A percentile compares a stretch with the other conserved stretches of the same genome.
phyloP scores from a whole-genome alignment of 2,113 vertebrate genomes.

The Semnornis frantzii region DNA sequence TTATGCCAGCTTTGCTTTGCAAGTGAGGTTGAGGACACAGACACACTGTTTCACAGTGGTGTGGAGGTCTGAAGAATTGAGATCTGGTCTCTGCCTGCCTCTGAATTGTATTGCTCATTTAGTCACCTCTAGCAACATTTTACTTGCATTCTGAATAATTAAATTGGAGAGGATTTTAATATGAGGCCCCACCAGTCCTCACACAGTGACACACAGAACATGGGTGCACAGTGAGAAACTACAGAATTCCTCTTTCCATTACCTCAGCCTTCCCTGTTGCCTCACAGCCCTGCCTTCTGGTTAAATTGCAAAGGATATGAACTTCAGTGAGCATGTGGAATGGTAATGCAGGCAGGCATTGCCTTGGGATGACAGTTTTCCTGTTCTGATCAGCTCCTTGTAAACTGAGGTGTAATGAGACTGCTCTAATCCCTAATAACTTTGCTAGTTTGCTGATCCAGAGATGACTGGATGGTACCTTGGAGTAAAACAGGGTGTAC shows the following conservation, averaged over 20 bases:
- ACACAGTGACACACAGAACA: neutral
- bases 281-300: neutral
- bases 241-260: conserved; percentile 30
- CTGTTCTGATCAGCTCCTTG: neutral
- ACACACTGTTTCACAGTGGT: rapidly evolving
- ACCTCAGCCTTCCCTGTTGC: conserved; percentile 10
- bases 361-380: conserved; percentile 13
- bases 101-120: neutral
- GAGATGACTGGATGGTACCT: neutral
- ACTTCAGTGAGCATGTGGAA: neutral
- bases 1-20: neutral
- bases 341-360: neutral
- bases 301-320: conserved; percentile 4
- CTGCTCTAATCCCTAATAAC: neutral
- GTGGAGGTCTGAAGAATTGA: neutral
- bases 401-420: neutral
- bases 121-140: neutral
- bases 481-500: neutral
- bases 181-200: neutral
- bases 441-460: neutral
- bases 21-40: neutral
- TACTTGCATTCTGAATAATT: neutral
- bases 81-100: neutral
- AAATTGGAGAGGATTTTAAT: neutral
- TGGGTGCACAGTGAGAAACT: neutral